Evolutionary conservation across 2,797 vertebrate genomes (phyloP), one percentile per base, ranked within the genome.

Genomic region (Dallia pectoralis): DNA sequence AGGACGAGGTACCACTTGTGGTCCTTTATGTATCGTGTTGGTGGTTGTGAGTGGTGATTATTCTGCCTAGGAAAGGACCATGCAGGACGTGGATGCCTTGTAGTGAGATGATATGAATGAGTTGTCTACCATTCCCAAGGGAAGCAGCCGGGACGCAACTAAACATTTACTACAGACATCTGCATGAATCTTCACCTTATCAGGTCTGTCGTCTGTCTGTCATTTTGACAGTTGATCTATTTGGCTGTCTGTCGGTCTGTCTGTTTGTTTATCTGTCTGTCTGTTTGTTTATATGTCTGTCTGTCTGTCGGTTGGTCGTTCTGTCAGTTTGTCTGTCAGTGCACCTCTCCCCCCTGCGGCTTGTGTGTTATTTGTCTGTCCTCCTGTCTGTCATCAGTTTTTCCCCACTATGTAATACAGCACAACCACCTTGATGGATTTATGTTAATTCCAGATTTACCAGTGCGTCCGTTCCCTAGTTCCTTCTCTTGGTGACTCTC

Each of bases 181-280:
- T 32, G 18, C 30, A 2, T 9, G 63, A 16, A 36, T 7, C 30
- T 36, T 33, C 63, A 74, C 47, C 64, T 32, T 77, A 67, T 66
- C 74, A 86, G 89, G 86, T 90, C 63, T 32, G 56, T 51, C 16
- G 36, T 51, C 7, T 30, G 29, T 64, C 56, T 0, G 22, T 30
- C 22, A 62, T 7, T 74, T 0, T 11, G 69, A n/a, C n/a, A n/a
- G n/a, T n/a, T n/a, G n/a, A n/a, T 12, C 16, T 78, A 49, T 66
- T 15, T 75, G 12, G 36, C 36, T 71, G 18, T 71, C 19, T 67
- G 69, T 74, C 22, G 15, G 6, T 75, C 67, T 12, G 1, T 51
- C n/a, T 48, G 4, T 16, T 4, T 49, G 12, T 18, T 2, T 53
- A 25, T 51, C 2, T n/a, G 49, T 11, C 2, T 48, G 8, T 3